A percentile compares a stretch with the other conserved stretches of the same genome.
Evolutionary conservation across 2,797 vertebrate genomes (phyloP).

Genomic region (Cyprinella venusta): DNA sequence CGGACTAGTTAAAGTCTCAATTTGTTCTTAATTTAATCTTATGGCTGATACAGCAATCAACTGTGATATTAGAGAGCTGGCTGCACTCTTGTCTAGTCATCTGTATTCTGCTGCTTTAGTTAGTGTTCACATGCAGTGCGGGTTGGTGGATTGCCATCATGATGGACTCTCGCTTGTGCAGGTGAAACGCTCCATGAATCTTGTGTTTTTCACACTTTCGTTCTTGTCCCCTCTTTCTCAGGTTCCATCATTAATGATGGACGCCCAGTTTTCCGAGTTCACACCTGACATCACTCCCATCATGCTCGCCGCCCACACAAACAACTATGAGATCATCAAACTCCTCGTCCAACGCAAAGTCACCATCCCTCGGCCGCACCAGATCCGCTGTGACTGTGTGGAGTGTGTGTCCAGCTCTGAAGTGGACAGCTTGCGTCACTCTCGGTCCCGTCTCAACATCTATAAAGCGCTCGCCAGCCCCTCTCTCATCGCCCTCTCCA

Average conservation of each 20-base stretch:
- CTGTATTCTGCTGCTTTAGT: constrained; percentile 1
- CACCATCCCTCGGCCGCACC: constrained; percentile 92
- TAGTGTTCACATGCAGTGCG: constrained; percentile 21
- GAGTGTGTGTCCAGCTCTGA: constrained; percentile 95
- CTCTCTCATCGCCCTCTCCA: constrained; percentile 93
- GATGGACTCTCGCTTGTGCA: background rate
- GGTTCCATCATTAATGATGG: constrained; percentile 97
- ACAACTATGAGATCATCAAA: constrained; percentile 99
- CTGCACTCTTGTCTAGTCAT: constrained; percentile 2
- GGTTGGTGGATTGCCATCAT: constrained; percentile 13
- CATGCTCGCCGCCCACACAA: constrained; percentile 97
- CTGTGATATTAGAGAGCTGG: constrained; percentile 2
- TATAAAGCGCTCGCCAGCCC: constrained; percentile 95
- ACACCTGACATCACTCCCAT: constrained; percentile 97
- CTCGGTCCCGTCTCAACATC: constrained; percentile 92
- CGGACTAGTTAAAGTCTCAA: background rate
- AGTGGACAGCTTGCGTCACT: constrained; percentile 93
- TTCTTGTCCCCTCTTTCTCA: constrained; percentile 63
- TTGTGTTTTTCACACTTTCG: constrained; percentile 30
- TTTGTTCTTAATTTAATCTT: background rate
- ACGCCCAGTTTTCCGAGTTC: constrained; percentile 96
- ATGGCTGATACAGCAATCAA: background rate
- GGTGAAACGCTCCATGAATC: background rate
- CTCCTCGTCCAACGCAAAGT: constrained; percentile 93
- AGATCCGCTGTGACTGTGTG: constrained; percentile 94